These are phyloP conservation scores for Anarhynchus alexandrinus DNA, from an alignment of 2,113 vertebrate genomes.

Conservation along the genomic window DNA sequence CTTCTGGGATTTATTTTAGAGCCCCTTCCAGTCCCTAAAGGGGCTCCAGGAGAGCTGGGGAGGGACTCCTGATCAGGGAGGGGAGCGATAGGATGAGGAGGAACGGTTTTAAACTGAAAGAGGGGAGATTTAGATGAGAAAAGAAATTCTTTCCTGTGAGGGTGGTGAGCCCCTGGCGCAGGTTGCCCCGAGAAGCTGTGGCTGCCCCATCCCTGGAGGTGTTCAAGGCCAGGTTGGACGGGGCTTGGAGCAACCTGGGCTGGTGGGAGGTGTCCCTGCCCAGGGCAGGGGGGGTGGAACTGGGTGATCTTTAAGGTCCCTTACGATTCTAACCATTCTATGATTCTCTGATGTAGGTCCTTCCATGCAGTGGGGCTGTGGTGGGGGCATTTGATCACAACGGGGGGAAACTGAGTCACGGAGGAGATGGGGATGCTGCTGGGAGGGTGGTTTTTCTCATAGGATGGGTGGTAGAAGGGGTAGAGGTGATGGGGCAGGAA, in stretches of 20 bases:
- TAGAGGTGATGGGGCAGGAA: not conserved
- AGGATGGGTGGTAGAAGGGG: not conserved
- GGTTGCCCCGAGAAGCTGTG: not conserved
- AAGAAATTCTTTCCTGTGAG: not conserved
- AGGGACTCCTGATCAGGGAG: not conserved
- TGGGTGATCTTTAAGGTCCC: not conserved
- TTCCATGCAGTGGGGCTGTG: not conserved
- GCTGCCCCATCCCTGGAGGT: not conserved
- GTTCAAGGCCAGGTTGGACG: not conserved
- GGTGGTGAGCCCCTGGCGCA: not conserved
- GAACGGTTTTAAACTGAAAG: not conserved
- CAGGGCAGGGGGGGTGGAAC: not conserved
- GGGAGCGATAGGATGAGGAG: not conserved
- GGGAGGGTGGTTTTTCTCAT: not conserved
- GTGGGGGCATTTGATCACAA: fast-evolving
- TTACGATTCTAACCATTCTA: not conserved
- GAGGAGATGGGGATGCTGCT: not conserved
- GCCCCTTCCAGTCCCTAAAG: not conserved
- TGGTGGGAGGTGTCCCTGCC: not conserved
- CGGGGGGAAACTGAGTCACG: not conserved
- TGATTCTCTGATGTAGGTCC: not conserved
- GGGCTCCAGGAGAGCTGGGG: not conserved
- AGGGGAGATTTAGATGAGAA: not conserved
- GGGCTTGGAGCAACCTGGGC: not conserved
- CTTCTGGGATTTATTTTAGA: not conserved